Conservation (phyloP, 2,797 vertebrate species). For the Cossypha caffra region DNA sequence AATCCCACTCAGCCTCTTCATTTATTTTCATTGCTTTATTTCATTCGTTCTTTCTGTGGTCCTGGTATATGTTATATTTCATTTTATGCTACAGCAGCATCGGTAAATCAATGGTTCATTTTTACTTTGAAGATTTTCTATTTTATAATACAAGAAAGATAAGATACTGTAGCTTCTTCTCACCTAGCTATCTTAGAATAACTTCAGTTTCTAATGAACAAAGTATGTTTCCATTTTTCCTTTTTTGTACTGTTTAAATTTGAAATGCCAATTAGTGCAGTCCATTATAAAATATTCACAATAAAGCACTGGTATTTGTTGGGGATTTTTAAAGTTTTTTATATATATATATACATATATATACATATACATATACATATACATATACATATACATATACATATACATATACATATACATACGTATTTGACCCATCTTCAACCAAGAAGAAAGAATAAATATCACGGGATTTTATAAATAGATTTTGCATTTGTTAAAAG, state of each 20-base stretch:
- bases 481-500: background rate
- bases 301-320: background rate
- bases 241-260: background rate
- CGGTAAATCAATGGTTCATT: background rate
- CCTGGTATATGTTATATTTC: background rate
- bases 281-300: background rate
- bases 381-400: background rate
- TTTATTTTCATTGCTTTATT: background rate
- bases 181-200: background rate
- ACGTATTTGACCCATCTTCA: background rate
- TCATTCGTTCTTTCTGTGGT: background rate
- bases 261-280: background rate
- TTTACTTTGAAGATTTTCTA: background rate
- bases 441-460: background rate
- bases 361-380: background rate
- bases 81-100: background rate
- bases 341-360: background rate
- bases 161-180: background rate
- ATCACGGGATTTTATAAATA: background rate
- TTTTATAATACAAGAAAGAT: background rate
- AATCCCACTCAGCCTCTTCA: background rate
- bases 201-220: background rate
- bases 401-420: too few species aligned
- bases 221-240: background rate
- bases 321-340: background rate